Evolutionary conservation across 1,140 invertebrate genomes (phyloP).

Genomic region (Holotrichia oblita): DNA sequence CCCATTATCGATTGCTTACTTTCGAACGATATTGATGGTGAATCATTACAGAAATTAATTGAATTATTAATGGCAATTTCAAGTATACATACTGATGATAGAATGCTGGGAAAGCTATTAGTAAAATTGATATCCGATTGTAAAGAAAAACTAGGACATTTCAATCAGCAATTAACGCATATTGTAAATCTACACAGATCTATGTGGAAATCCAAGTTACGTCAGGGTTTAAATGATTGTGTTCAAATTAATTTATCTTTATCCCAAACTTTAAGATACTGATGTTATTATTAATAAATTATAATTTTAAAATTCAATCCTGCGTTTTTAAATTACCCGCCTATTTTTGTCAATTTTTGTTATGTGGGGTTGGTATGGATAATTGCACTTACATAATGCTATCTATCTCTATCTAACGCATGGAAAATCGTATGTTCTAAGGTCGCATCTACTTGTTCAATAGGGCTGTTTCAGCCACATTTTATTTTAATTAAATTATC

Average conservation of each 20-base stretch:
- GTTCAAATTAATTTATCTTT: neutral
- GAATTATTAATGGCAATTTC: neutral
- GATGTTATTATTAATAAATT: neutral
- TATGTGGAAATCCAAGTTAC: neutral
- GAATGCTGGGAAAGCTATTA: neutral
- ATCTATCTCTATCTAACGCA: neutral
- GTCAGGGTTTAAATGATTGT: neutral
- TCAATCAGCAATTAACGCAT: neutral
- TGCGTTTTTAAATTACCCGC: neutral
- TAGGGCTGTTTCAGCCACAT: conserved; percentile 25
- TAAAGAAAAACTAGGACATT: neutral
- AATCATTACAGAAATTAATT: conserved; percentile 12
- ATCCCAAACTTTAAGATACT: neutral
- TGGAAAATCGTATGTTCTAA: neutral
- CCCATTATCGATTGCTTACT: neutral
- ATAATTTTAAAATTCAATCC: neutral
- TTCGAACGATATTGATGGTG: conserved; percentile 3
- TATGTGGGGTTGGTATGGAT: neutral
- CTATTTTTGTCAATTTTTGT: neutral
- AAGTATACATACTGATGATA: neutral
- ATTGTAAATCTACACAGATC: conserved; percentile 18
- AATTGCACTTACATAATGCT: neutral
- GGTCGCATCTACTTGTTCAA: neutral
- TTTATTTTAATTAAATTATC: neutral
- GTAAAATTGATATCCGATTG: neutral